These are phyloP conservation scores for Erebia aethiops DNA, from an alignment of 2,888 invertebrate species.

Conservation along the genomic window DNA sequence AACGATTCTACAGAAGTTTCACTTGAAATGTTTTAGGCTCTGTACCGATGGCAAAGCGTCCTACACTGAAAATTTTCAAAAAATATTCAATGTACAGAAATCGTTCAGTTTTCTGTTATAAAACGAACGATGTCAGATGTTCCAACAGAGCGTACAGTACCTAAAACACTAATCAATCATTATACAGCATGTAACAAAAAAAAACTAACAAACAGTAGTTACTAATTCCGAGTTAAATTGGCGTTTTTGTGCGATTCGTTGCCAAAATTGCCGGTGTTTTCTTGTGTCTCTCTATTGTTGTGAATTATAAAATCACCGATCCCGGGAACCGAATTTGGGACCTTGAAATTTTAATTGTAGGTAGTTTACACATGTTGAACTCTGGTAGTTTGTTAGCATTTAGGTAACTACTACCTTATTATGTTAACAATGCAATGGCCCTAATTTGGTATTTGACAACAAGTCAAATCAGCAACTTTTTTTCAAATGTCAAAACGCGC, in stretches of 20 bases:
- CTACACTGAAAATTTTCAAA: too few species aligned
- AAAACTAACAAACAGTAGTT: constrained; percentile 10
- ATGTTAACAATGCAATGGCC: not conserved
- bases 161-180: constrained; percentile 10
- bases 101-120: too few species aligned
- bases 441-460: too few species aligned
- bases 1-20: too few species aligned
- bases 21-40: too few species aligned
- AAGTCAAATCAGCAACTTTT: too few species aligned
- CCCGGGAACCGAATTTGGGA: constrained; percentile 47
- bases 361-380: constrained; percentile 10
- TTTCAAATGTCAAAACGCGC: too few species aligned
- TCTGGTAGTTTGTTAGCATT: not conserved
- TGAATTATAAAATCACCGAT: constrained; percentile 39
- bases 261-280: constrained; percentile 32
- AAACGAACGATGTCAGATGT: too few species aligned
- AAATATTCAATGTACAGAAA: too few species aligned
- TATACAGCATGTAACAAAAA: constrained; percentile 4
- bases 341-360: constrained; percentile 50
- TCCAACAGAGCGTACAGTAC: too few species aligned
- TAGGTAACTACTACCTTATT: not conserved
- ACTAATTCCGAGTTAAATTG: not conserved
- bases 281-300: constrained; percentile 25
- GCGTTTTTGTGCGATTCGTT: not conserved
- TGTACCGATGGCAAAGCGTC: too few species aligned